Conservation (phyloP, 30 jellyfish, hydroid and myxozoan species). For the Turritopsis rubra region DNA sequence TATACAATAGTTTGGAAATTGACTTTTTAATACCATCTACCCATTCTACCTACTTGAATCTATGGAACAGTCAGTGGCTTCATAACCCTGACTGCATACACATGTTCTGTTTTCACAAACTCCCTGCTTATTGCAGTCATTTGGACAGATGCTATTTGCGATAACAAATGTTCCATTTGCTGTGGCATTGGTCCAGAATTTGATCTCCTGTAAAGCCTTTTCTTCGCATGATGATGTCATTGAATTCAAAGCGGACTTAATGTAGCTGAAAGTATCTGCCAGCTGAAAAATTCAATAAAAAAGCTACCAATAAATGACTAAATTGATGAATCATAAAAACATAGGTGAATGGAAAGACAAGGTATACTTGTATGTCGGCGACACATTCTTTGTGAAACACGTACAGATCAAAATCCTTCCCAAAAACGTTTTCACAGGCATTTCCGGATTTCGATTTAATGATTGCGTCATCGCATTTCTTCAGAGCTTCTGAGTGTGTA, state of each 20-base stretch:
- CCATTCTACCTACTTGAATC: not conserved
- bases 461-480: conserved; percentile 22
- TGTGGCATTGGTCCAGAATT: conserved; percentile 46
- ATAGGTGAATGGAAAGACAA: not conserved
- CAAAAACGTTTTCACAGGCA: conserved; percentile 28
- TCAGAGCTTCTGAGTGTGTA: conserved; percentile 25
- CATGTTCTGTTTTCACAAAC: conserved; percentile 66
- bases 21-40: too few relatives aligned
- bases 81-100: conserved; percentile 43
- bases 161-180: conserved; percentile 43
- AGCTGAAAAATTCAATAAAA: not conserved
- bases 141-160: conserved; percentile 55
- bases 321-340: too few relatives aligned
- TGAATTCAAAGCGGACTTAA: conserved; percentile 44
- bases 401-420: conserved; percentile 37
- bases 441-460: conserved; percentile 36
- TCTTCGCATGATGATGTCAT: conserved; percentile 57
- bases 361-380: conserved; percentile 51
- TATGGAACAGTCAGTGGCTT: conserved; percentile 63
- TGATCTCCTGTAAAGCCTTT: conserved; percentile 39
- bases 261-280: not conserved
- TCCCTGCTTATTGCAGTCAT: conserved; percentile 64
- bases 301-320: not conserved
- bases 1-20: too few relatives aligned
- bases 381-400: conserved; percentile 43